Evolutionary conservation across 2,888 invertebrate species (phyloP), one percentile per base, ranked within the genome.

Genomic region (Drosophila neonasuta): DNA sequence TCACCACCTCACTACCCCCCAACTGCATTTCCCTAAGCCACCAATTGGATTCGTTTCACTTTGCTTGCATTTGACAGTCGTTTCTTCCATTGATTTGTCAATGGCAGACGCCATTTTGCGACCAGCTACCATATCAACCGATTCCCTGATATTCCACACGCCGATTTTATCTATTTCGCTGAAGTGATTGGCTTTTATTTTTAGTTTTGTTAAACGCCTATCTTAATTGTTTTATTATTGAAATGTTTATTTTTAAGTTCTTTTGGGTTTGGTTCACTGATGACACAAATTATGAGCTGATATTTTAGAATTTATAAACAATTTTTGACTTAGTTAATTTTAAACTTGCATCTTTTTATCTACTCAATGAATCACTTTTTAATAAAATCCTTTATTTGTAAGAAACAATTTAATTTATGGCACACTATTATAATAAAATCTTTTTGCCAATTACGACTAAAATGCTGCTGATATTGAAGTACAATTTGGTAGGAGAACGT

Each of bases 1-100:
- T 20, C 20, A 20, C 20, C 20, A 20, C 36, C 32, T 6, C 6
- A 1, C 24, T 1, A 24, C 24, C 6, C 66, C 59, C 71, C 68
- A 56, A 74, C 74, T 69, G 77, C 77, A 68, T 70, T 70, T 68
- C 68, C 68, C 72, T 71, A 68, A 77, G 79, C 85, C 85, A 57
- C 80, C 85, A 73, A 77, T 82, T 84, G 85, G 80, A 65, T 78
- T 69, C 78, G 73, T 73, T 80, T 74, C 66, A 51, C 65, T 66
- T 61, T 77, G 58, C 64, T 66, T 81, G 80, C 77, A 69, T 80
- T 71, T 84, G 80, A 80, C 84, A 80, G 79, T 67, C 79, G 57
- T 62, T 64, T 64, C 76, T 58, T 69, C 58, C 77, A 76, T 70
- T 77, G 59, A 61, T 59, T 70, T 76, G 75, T 76, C 75, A 76